Base-by-base conservation (phyloP, 2,888 invertebrate genomes). In the Nephrotoma appendiculata region DNA sequence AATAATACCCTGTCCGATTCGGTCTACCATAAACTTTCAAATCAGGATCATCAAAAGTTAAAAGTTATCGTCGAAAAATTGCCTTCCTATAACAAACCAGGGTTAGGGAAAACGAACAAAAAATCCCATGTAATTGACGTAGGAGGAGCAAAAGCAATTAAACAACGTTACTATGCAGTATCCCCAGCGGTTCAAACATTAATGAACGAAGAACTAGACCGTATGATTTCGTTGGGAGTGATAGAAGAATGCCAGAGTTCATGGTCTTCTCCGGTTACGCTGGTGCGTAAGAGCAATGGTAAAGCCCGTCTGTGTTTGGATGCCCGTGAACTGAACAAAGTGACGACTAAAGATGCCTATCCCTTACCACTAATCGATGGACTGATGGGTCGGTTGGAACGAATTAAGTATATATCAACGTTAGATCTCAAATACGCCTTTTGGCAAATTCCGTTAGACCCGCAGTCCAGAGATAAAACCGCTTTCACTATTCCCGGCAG, bases 241-340 rank as follows among this genome's bases (percentile, higher is more conserved):
- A 88, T 91, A 0, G 90, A 90, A 45, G 88, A 88, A 31, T 89
- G 89, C 0, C 87, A 88, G 0, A 90, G 89, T 42, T 87, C 88
- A 1, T 90, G 90, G 90, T 88, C 89, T 7, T 89, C 89, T 5
- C 89, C 89, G 2, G 88, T 89, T 5, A 88, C 89, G 19, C 19
- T n/a, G n/a, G n/a, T n/a, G n/a, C n/a, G n/a, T n/a, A n/a, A n/a
- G n/a, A n/a, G n/a, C n/a, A n/a, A n/a, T n/a, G n/a, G n/a, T n/a
- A n/a, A n/a, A n/a, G n/a, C n/a, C n/a, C n/a, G n/a, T n/a, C n/a
- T n/a, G n/a, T n/a, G n/a, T n/a, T n/a, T n/a, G n/a, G n/a, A n/a
- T n/a, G n/a, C n/a, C n/a, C n/a, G n/a, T n/a, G n/a, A n/a, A n/a
- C n/a, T n/a, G n/a, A n/a, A n/a, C n/a, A n/a, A n/a, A n/a, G n/a